Evolutionary conservation across 2,888 invertebrate genomes (phyloP).

Genomic region (Yponomeuta evonymella): DNA sequence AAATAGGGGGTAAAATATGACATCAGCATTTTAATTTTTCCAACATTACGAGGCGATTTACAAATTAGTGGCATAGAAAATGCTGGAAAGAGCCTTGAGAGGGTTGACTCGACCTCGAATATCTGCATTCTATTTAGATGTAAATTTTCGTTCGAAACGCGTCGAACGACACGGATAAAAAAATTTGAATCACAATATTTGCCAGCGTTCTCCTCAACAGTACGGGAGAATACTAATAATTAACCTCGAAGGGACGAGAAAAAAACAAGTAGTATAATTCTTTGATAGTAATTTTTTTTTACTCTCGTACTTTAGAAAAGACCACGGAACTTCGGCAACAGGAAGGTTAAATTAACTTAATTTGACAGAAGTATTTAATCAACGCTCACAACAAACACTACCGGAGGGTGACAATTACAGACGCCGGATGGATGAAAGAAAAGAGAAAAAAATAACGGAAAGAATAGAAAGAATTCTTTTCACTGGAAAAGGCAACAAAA

Average conservation of each 20-base stretch:
- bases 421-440: constrained; percentile 37
- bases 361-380: constrained; percentile 69
- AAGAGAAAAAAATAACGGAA: constrained; percentile 23
- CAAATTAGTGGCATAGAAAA: constrained; percentile 75
- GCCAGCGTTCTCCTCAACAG: constrained; percentile 43
- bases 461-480: constrained; percentile 66
- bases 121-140: constrained; percentile 72
- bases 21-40: constrained; percentile 75
- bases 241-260: constrained; percentile 14
- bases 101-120: constrained; percentile 68
- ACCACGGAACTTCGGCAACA: constrained; percentile 29
- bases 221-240: constrained; percentile 23
- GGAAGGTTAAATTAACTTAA: constrained; percentile 57
- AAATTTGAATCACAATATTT: constrained; percentile 63
- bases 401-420: constrained; percentile 71
- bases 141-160: constrained; percentile 60
- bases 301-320: background rate
- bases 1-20: constrained; percentile 72
- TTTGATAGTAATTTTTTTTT: background rate
- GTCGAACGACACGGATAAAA: constrained; percentile 61
- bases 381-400: constrained; percentile 64
- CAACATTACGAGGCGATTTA: constrained; percentile 74
- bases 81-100: constrained; percentile 58
- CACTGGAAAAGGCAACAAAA: constrained; percentile 68
- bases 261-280: background rate